A percentile compares a stretch with the other conserved stretches of the same genome.
These are phyloP conservation scores for Microtus richardsoni DNA, from an alignment of 2,113 vertebrate species.

Conservation along the genomic window DNA sequence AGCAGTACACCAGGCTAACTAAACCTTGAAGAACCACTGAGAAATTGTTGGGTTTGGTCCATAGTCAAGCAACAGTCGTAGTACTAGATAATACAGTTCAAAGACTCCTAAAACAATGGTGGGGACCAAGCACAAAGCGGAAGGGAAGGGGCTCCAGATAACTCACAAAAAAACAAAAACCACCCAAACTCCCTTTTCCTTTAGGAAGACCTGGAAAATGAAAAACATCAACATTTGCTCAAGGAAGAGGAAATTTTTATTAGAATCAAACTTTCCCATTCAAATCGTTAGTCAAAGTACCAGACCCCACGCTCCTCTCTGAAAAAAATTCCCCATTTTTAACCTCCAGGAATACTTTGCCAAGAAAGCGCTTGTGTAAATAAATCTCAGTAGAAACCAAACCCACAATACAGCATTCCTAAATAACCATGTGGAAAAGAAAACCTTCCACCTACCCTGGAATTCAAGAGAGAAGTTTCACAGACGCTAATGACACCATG, in stretches of 20 bases:
- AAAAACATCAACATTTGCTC: constrained; percentile 68
- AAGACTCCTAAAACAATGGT: constrained; percentile 74
- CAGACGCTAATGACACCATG: constrained; percentile 42
- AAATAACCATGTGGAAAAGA: constrained; percentile 59
- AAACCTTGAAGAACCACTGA: background rate
- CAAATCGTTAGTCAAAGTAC: constrained; percentile 46
- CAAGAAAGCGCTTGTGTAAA: constrained; percentile 67
- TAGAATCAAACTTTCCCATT: constrained; percentile 72
- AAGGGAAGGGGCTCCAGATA: constrained; percentile 72
- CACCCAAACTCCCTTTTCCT: constrained; percentile 68
- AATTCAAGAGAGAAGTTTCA: constrained; percentile 58
- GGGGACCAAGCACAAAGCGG: background rate
- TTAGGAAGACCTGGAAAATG: constrained; percentile 69
- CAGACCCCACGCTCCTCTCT: constrained; percentile 34
- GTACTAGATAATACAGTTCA: constrained; percentile 55
- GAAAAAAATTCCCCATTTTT: constrained; percentile 36
- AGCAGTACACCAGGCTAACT: background rate
- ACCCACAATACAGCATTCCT: constrained; percentile 53
- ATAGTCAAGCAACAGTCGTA: constrained; percentile 43
- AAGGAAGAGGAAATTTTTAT: constrained; percentile 81
- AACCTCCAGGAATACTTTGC: constrained; percentile 47
- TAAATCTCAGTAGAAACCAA: constrained; percentile 63
- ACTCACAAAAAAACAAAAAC: constrained; percentile 70
- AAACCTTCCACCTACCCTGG: constrained; percentile 19
- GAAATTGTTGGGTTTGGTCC: constrained; percentile 46